Evolutionary conservation across 2,113 vertebrate species (phyloP).

Genomic region (Diglossa brunneiventris): DNA sequence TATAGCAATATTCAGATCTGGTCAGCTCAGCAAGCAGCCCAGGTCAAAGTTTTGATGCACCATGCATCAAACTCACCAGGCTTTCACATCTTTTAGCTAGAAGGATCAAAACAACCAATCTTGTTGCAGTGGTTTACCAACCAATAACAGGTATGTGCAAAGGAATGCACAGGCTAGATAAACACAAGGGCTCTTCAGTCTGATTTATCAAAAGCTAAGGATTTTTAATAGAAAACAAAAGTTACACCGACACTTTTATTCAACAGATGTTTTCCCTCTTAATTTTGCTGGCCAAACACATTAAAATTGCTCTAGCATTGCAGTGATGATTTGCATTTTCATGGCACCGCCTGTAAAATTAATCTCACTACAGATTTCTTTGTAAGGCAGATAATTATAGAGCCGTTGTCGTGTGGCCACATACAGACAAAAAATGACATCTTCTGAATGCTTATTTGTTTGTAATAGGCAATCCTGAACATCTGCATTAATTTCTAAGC

Average conservation of each 20-base stretch:
- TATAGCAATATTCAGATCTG: background rate
- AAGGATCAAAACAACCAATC: background rate
- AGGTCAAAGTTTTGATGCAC: background rate
- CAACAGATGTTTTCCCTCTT: background rate
- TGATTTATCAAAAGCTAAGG: background rate
- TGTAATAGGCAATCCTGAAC: background rate
- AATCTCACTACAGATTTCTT: background rate
- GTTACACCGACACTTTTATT: background rate
- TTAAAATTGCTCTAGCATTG: background rate
- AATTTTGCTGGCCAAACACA: background rate
- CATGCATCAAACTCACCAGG: background rate
- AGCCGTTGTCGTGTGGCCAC: background rate
- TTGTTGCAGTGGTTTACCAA: background rate
- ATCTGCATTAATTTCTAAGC: background rate
- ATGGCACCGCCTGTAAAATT: background rate
- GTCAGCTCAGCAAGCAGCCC: background rate
- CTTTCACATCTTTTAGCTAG: background rate
- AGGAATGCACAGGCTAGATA: background rate
- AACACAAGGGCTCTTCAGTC: background rate
- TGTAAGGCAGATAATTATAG: slow-evolving; percentile 6
- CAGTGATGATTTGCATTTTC: background rate
- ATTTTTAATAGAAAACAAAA: background rate
- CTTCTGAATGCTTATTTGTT: background rate
- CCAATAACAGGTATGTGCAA: background rate
- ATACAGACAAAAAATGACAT: background rate